phyloP scores from a whole-genome alignment of 2,797 vertebrate species.

The Gallinago nigripennis region DNA sequence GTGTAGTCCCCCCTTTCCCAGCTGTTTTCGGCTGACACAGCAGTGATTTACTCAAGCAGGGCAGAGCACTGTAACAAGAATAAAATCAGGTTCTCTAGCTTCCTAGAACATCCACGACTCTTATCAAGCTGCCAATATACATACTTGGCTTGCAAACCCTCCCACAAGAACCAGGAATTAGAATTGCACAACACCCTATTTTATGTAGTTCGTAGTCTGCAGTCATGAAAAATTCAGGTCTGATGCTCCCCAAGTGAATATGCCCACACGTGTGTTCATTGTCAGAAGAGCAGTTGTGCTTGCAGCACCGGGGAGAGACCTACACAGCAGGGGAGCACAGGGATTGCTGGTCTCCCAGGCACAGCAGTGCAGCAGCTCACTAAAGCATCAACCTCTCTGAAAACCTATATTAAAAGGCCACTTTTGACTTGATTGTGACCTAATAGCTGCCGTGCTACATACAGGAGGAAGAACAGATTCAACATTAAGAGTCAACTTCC shows the following conservation, averaged over 20 bases:
- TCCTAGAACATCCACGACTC: neutral
- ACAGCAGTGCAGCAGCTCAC: neutral
- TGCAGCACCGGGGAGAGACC: neutral
- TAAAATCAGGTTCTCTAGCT: neutral
- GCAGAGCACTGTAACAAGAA: neutral
- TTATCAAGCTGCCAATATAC: neutral
- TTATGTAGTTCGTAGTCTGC: neutral
- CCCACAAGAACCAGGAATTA: neutral
- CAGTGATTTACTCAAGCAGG: neutral
- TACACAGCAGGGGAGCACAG: neutral
- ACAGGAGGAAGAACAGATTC: fast-evolving
- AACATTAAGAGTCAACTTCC: fast-evolving
- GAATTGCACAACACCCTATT: neutral
- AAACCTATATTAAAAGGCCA: neutral
- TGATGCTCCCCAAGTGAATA: neutral
- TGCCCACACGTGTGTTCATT: fast-evolving
- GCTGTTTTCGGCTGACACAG: neutral
- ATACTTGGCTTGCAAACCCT: neutral
- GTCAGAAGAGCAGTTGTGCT: neutral
- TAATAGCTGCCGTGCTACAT: fast-evolving
- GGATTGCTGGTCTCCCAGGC: neutral
- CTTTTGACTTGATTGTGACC: neutral
- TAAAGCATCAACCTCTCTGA: fast-evolving
- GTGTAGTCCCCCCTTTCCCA: neutral
- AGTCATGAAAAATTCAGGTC: neutral